Evolutionary conservation across 2,888 invertebrate species (phyloP).

Genomic region (Cosmia trapezina): DNA sequence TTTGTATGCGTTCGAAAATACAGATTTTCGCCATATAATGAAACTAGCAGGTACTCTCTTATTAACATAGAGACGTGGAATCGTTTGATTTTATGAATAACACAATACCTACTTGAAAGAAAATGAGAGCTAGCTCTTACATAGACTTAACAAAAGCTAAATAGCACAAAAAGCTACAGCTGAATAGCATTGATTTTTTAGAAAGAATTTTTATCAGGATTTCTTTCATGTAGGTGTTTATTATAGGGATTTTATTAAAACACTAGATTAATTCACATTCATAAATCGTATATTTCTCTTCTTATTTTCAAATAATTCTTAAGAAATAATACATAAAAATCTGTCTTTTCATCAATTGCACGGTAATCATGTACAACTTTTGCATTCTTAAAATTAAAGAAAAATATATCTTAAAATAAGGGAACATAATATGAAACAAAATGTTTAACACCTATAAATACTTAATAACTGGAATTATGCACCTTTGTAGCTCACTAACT

Average conservation of each 20-base stretch:
- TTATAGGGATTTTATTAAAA: constrained; percentile 64
- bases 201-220: too few relatives aligned
- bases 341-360: constrained; percentile 73
- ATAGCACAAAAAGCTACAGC: too few relatives aligned
- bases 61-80: not conserved
- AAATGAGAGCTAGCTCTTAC: not conserved
- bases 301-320: constrained; percentile 72
- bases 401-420: constrained; percentile 63
- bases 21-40: not conserved
- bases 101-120: not conserved
- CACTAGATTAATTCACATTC: constrained; percentile 78
- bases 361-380: constrained; percentile 70
- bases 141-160: not conserved
- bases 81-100: not conserved
- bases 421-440: constrained; percentile 65
- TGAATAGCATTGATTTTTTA: not conserved
- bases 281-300: constrained; percentile 86
- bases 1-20: constrained; percentile 13
- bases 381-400: constrained; percentile 68
- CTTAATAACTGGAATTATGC: constrained; percentile 64
- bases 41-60: not conserved
- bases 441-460: constrained; percentile 63
- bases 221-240: not conserved
- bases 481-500: constrained; percentile 53
- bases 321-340: constrained; percentile 77